A percentile compares a stretch with the other conserved stretches of the same genome.
These are phyloP conservation scores for Tribolium castaneum DNA, from an alignment of 1,140 invertebrate species.

Conservation along the genomic window DNA sequence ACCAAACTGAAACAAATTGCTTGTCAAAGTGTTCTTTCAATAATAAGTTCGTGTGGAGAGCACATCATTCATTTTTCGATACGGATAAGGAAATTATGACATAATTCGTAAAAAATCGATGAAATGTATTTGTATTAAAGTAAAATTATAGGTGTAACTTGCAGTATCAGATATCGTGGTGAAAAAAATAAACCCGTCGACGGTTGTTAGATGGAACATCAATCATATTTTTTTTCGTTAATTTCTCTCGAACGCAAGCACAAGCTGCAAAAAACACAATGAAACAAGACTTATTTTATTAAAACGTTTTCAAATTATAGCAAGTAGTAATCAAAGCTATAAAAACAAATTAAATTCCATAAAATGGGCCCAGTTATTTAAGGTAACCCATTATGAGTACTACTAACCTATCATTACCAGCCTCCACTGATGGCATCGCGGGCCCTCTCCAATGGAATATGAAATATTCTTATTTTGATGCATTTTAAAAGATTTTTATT, in stretches of 20 bases:
- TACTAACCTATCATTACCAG: conserved; percentile 61
- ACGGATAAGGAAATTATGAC: conserved; percentile 61
- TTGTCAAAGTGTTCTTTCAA: conserved; percentile 62
- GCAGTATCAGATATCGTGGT: conserved; percentile 44
- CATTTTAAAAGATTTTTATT: conserved; percentile 54
- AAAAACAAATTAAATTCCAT: conserved; percentile 65
- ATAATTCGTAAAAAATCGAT: conserved; percentile 59
- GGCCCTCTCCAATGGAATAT: conserved; percentile 51
- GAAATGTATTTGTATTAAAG: conserved; percentile 57
- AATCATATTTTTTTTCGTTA: conserved; percentile 55
- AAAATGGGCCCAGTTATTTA: conserved; percentile 62
- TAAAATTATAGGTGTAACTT: conserved; percentile 58
- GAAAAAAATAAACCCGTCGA: conserved; percentile 35
- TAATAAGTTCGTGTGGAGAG: conserved; percentile 63
- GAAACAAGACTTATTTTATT: conserved; percentile 58
- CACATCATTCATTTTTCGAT: conserved; percentile 62
- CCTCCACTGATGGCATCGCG: conserved; percentile 55
- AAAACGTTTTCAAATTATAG: conserved; percentile 63
- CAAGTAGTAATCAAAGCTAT: conserved; percentile 64
- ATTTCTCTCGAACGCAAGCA: conserved; percentile 45
- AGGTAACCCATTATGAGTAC: conserved; percentile 61
- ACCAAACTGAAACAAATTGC: conserved; percentile 61
- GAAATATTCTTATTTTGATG: conserved; percentile 56
- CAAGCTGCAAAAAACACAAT: conserved; percentile 54
- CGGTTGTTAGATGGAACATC: conserved; percentile 54